phyloP scores from a whole-genome alignment of 2,888 invertebrate genomes.

The Hyles lineata region DNA sequence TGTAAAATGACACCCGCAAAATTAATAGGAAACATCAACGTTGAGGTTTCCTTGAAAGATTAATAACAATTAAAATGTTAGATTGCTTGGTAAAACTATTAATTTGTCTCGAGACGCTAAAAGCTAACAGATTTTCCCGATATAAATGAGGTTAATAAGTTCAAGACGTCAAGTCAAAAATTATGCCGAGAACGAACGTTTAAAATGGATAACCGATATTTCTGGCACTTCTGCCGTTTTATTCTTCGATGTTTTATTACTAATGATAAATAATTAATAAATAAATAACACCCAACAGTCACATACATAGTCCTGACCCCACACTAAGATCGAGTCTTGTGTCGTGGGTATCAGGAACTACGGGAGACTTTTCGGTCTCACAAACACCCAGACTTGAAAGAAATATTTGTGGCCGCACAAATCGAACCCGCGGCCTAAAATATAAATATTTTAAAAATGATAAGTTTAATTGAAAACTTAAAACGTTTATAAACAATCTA shows the following conservation, averaged over 20 bases:
- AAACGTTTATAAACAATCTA: too few relatives aligned
- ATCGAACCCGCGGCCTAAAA: too few relatives aligned
- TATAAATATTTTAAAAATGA: too few relatives aligned
- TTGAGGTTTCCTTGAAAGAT: not conserved
- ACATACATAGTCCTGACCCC: too few relatives aligned
- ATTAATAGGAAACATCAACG: constrained; percentile 30
- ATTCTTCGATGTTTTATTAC: not conserved
- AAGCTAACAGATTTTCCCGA: constrained; percentile 10
- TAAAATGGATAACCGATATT: not conserved
- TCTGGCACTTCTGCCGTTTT: not conserved
- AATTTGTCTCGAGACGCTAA: constrained; percentile 11
- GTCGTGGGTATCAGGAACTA: too few relatives aligned
- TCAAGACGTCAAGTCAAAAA: constrained; percentile 28
- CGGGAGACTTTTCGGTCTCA: too few relatives aligned
- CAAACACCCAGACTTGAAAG: too few relatives aligned
- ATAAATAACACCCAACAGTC: too few relatives aligned
- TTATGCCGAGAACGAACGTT: constrained; percentile 7
- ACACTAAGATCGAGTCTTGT: too few relatives aligned
- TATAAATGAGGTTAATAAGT: constrained; percentile 9
- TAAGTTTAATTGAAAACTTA: too few relatives aligned
- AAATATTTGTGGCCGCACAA: too few relatives aligned
- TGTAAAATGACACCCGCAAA: constrained; percentile 12
- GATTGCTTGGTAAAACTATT: constrained; percentile 9
- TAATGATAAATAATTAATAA: not conserved
- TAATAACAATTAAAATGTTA: constrained; percentile 15